A percentile compares a stretch with the other conserved stretches of the same genome.
Conservation (phyloP, 2,113 vertebrate genomes). For the Forbesichthys papilliferus region DNA sequence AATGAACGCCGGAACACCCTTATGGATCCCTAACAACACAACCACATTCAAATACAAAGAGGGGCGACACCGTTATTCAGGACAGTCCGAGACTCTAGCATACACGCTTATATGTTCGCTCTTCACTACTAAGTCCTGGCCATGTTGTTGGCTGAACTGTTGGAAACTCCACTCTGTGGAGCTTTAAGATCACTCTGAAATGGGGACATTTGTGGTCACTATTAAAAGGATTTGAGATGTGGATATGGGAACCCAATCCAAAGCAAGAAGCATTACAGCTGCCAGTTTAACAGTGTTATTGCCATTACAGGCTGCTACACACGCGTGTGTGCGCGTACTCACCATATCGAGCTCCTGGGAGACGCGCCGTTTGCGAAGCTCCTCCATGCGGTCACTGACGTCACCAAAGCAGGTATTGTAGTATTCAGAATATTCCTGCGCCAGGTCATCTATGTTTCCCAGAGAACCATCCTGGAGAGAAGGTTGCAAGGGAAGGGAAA, state of each 20-base stretch:
- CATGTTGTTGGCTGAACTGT: slow-evolving; percentile 17
- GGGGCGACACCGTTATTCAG: slow-evolving; percentile 16
- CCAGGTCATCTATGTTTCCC: slow-evolving; percentile 96
- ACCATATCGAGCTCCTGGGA: slow-evolving; percentile 94
- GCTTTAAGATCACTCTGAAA: neutral
- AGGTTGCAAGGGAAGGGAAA: slow-evolving; percentile 3
- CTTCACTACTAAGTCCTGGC: neutral
- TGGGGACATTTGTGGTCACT: slow-evolving; percentile 1
- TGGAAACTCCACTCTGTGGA: slow-evolving; percentile 30
- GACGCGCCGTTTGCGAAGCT: slow-evolving; percentile 89
- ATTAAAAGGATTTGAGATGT: slow-evolving; percentile 2
- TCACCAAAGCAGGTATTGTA: slow-evolving; percentile 95
- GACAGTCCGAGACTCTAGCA: slow-evolving; percentile 21
- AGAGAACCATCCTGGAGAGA: slow-evolving; percentile 89
- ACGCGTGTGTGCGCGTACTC: slow-evolving; percentile 27
- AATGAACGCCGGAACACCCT: slow-evolving; percentile 32
- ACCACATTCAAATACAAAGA: slow-evolving; percentile 40
- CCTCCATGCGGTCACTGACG: slow-evolving; percentile 95
- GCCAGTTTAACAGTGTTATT: neutral
- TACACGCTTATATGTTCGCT: slow-evolving; percentile 14
- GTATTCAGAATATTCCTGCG: slow-evolving; percentile 95
- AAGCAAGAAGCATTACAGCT: neutral
- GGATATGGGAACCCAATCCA: neutral
- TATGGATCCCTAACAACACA: slow-evolving; percentile 24
- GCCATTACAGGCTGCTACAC: neutral